These are phyloP conservation scores for Holothuria glaberrima DNA, from an alignment of 35 echinoderm and acorn worm species.

Conservation along the genomic window DNA sequence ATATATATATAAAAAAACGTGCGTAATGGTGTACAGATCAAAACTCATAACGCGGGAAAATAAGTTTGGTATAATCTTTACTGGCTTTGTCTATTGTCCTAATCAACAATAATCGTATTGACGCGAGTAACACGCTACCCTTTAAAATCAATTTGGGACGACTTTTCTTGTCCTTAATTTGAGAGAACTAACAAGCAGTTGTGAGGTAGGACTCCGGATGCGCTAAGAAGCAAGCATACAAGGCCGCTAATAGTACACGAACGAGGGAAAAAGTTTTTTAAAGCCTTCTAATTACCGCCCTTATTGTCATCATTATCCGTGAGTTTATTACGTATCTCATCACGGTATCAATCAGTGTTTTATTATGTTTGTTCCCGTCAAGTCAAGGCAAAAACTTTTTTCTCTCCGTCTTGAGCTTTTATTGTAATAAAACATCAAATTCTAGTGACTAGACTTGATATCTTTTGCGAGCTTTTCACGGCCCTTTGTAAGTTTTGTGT, in stretches of 20 bases:
- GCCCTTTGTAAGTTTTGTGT: too few species aligned
- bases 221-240: neutral
- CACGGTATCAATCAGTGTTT: too few species aligned
- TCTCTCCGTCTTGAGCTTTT: neutral
- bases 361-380: too few species aligned
- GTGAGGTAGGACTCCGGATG: too few species aligned
- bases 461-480: neutral
- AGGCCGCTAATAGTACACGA: conserved; percentile 38
- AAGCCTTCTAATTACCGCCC: neutral
- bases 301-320: conserved; percentile 23
- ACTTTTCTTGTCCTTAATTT: too few species aligned
- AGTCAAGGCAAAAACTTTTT: too few species aligned
- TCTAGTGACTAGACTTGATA: conserved; percentile 15
- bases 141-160: conserved; percentile 43
- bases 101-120: conserved; percentile 46
- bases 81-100: conserved; percentile 22
- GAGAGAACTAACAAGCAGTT: too few species aligned
- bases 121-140: conserved; percentile 31
- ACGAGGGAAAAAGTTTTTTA: neutral
- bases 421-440: conserved; percentile 38
- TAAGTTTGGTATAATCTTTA: conserved; percentile 35
- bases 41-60: neutral
- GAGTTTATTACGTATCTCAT: conserved; percentile 8
- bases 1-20: neutral
- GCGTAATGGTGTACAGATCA: conserved; percentile 7